These are phyloP conservation scores for Cyaniris semiargus DNA, from an alignment of 2,888 invertebrate genomes.

Conservation along the genomic window DNA sequence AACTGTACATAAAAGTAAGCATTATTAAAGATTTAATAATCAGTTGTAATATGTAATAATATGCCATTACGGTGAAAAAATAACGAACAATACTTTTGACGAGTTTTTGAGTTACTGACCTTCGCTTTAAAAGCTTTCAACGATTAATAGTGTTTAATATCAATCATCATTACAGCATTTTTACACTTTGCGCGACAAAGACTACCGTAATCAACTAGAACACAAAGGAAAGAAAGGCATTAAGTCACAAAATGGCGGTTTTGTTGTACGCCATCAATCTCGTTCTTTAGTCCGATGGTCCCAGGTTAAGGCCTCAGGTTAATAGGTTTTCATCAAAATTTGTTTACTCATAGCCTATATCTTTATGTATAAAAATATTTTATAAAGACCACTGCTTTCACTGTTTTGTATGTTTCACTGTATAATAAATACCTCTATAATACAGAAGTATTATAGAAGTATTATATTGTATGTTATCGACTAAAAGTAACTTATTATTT, in stretches of 20 bases:
- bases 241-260: neutral
- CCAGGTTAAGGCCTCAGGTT: neutral
- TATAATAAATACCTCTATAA: too few species aligned
- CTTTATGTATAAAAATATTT: too few species aligned
- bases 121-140: conserved; percentile 2
- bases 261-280: conserved; percentile 6
- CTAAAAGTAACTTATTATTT: too few species aligned
- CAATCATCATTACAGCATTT: conserved; percentile 13
- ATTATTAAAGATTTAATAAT: neutral
- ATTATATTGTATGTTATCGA: too few species aligned
- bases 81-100: neutral
- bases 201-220: neutral
- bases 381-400: too few species aligned
- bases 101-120: neutral
- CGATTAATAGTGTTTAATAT: conserved; percentile 1
- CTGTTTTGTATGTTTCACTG: too few species aligned
- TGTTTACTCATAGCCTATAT: neutral
- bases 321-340: neutral
- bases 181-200: conserved; percentile 9
- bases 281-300: neutral
- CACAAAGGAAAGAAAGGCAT: neutral
- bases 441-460: too few species aligned
- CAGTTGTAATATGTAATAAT: neutral
- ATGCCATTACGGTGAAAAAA: neutral
- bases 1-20: too few species aligned